Evolutionary conservation across 2,113 vertebrate species (phyloP).

Genomic region (Thalassarche chlororhynchos): DNA sequence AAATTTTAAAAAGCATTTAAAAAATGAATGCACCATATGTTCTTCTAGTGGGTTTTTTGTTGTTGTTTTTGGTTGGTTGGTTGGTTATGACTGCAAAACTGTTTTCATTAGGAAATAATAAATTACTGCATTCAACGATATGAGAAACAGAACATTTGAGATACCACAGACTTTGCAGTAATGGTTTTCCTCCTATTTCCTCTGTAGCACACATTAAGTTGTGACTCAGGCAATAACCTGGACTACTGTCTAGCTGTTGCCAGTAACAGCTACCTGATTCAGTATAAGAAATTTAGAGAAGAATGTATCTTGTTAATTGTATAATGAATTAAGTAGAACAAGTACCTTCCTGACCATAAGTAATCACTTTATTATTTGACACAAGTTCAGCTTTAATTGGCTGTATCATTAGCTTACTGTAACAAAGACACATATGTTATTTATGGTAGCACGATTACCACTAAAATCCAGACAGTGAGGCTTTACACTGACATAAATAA

Average conservation of each 20-base stretch:
- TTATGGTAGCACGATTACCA: background rate
- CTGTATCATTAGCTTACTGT: background rate
- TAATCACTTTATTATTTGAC: background rate
- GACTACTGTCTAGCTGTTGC: background rate
- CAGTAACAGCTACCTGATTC: background rate
- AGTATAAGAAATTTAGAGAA: background rate
- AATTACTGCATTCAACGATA: background rate
- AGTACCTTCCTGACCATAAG: background rate
- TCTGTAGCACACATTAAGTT: background rate
- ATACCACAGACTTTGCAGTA: background rate
- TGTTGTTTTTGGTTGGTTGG: background rate
- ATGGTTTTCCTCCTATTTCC: background rate
- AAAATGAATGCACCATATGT: background rate
- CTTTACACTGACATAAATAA: background rate
- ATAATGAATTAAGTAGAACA: background rate
- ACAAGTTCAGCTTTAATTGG: background rate
- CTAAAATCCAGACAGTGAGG: background rate
- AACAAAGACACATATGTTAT: background rate
- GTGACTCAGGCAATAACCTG: background rate
- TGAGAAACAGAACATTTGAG: background rate
- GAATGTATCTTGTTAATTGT: background rate
- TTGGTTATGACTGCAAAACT: background rate
- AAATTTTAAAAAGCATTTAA: accelerated
- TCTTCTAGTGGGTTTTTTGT: background rate
- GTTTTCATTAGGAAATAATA: background rate